Evolutionary conservation across 2,797 vertebrate genomes (phyloP), one percentile per base, ranked within the genome.

Genomic region (Gouania willdenowi): DNA sequence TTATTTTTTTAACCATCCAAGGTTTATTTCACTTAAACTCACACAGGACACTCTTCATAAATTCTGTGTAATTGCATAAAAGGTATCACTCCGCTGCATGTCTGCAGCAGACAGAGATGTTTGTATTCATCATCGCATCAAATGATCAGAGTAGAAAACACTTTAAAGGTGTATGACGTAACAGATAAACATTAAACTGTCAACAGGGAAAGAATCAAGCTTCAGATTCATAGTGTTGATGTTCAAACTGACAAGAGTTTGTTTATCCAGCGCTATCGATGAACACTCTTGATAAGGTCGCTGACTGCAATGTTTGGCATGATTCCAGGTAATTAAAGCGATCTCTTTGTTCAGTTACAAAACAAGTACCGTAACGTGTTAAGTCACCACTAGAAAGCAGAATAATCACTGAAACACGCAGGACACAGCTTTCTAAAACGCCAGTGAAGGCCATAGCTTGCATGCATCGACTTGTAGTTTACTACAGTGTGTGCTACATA

Each of bases 401-500:
- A 52, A 41, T 60, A 62, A 64, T 49, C 57, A 60, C 66, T 51
- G 63, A 73, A 68, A 75, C 8, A 51, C 46, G 15, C 62, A 55
- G 70, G 67, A 66, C 63, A 48, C 37, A 63, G 39, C 29, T 71
- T 58, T 59, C 16, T 40, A 76, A 77, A 80, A 82, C 71, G 66
- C 62, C 68, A 71, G 63, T 72, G 60, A 74, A 73, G 68, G 68
- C 61, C 65, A 60, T 32, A 39, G 54, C 54, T 56, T 64, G 50
- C 81, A 83, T 84, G 80, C 83, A 71, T 55, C 57, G 46, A 65
- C 59, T 38, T 47, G 55, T 43, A 63, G 51, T 52, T 36, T 62
- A 61, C 46, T 66, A 72, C 50, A 65, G 26, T 12, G 22, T 37
- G 59, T 83, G 82, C 83, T 86, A 84, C 83, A 77, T 77, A 44